Evolutionary conservation across 2,888 invertebrate genomes (phyloP).

Genomic region (Trissolcus japonicus): DNA sequence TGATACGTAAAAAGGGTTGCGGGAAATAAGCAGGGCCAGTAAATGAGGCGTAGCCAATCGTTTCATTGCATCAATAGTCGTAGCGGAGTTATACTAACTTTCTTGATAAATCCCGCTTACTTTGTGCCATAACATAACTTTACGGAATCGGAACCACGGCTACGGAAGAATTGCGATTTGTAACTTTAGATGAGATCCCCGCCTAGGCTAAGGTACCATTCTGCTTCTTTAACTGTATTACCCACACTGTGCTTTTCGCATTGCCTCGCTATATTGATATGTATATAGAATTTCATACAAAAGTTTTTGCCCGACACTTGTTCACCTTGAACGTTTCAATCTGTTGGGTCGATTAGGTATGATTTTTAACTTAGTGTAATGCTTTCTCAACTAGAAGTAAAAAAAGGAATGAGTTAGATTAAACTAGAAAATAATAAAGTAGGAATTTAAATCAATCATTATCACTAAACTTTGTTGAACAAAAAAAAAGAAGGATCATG

Average conservation of each 20-base stretch:
- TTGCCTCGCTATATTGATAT: constrained; percentile 43
- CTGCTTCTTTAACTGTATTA: constrained; percentile 65
- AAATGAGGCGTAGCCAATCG: constrained; percentile 76
- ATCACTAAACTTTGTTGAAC: neutral
- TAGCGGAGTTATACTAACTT: constrained; percentile 75
- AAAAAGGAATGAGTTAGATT: too few species aligned
- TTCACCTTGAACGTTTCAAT: constrained; percentile 39
- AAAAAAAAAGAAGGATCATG: neutral
- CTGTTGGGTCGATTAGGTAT: constrained; percentile 17
- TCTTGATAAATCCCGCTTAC: constrained; percentile 76
- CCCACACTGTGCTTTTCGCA: constrained; percentile 56
- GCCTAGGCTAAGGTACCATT: constrained; percentile 54
- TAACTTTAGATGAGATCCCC: constrained; percentile 75
- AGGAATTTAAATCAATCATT: too few species aligned
- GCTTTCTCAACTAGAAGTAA: too few species aligned
- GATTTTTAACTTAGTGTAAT: too few species aligned
- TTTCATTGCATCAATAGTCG: constrained; percentile 77
- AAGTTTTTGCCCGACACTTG: constrained; percentile 46
- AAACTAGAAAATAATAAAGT: too few species aligned
- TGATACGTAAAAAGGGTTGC: constrained; percentile 34
- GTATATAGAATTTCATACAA: constrained; percentile 45
- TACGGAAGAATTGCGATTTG: constrained; percentile 76
- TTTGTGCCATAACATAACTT: constrained; percentile 76
- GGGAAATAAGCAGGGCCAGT: constrained; percentile 60
- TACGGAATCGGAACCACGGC: constrained; percentile 75